Base-by-base conservation (phyloP, 2,888 invertebrate species). In the Lathronympha strigana region DNA sequence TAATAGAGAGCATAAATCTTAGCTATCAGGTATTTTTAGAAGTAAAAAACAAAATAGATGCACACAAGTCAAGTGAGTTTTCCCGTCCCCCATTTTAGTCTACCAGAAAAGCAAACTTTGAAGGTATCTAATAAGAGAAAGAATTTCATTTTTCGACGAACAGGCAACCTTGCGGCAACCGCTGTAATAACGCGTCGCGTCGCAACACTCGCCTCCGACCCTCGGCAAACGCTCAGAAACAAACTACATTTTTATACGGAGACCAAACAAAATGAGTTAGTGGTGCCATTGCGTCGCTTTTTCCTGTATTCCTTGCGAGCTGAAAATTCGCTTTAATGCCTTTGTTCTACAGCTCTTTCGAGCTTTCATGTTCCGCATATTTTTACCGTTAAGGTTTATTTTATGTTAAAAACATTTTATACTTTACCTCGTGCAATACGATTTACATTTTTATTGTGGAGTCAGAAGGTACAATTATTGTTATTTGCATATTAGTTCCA, bases 311-410 rank as follows among this genome's bases (percentile, higher is more conserved):
- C 77, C 81, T 79, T 76, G 76, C 80, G 79, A 82, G 89, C 88
- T 82, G 84, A 85, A 89, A 88, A 89, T 89, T 89, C 85, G 83
- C 86, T 89, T 89, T 89, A 89, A 90, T 88, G 88, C 87, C 88
- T 87, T 89, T 89, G 88, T 90, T 90, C 87, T 84, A 86, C 87
- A 88, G 78, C 83, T 86, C 84, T 88, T 85, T 88, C 86, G 82
- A 80, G 83, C 84, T 83, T 83, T 87, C 82, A 78, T 83, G 85
- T 83, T 83, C 80, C 81, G 75, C 82, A 82, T 84, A 84, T 84
- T 83, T 86, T 87, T 83, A 80, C 76, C 69, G 72, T 76, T 77
- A 76, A 77, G 77, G 78, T 83, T 87, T 83, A 81, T 80, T 84
- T 81, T 80, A 75, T 81, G 79, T 80, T 76, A 73, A 76, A 78